These are phyloP conservation scores for Pogoniulus pusillus DNA, from an alignment of 2,797 vertebrate species.

Conservation along the genomic window DNA sequence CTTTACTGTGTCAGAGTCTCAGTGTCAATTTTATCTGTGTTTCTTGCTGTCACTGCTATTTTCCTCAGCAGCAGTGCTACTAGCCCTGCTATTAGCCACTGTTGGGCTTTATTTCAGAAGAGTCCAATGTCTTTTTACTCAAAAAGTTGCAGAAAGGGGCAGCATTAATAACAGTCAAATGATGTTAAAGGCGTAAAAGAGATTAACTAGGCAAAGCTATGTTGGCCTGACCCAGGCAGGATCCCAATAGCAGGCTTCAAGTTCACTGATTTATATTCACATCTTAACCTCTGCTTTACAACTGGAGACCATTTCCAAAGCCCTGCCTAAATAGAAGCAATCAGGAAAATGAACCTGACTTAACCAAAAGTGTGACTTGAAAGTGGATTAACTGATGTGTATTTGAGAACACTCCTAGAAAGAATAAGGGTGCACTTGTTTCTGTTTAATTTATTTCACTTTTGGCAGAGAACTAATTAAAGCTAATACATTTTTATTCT, in stretches of 20 bases:
- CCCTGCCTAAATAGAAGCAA: constrained; percentile 67
- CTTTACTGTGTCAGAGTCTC: constrained; percentile 55
- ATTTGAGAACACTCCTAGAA: constrained; percentile 4
- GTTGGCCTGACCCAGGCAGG: constrained; percentile 15
- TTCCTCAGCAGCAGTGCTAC: constrained; percentile 64
- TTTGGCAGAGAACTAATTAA: constrained; percentile 22
- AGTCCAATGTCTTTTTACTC: constrained; percentile 19
- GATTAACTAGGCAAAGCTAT: constrained; percentile 48
- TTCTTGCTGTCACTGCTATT: constrained; percentile 64
- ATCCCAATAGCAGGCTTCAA: constrained; percentile 31
- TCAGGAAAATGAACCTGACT: constrained; percentile 67
- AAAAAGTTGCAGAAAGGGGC: constrained; percentile 44
- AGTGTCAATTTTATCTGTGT: constrained; percentile 58
- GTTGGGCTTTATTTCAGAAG: constrained; percentile 49
- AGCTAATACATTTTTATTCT: constrained; percentile 1
- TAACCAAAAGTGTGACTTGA: constrained; percentile 58
- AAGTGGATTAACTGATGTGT: constrained; percentile 39
- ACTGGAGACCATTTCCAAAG: constrained; percentile 54
- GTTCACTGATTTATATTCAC: constrained; percentile 63
- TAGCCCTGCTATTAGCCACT: constrained; percentile 68
- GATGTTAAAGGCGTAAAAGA: constrained; percentile 29
- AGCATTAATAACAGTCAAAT: constrained; percentile 59
- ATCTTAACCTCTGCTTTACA: constrained; percentile 45
- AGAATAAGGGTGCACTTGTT: neutral
- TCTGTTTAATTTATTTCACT: constrained; percentile 29